A percentile compares a stretch with the other conserved stretches of the same genome.
Evolutionary conservation across 2,797 vertebrate genomes (phyloP).

Genomic region (Karalla daura): DNA sequence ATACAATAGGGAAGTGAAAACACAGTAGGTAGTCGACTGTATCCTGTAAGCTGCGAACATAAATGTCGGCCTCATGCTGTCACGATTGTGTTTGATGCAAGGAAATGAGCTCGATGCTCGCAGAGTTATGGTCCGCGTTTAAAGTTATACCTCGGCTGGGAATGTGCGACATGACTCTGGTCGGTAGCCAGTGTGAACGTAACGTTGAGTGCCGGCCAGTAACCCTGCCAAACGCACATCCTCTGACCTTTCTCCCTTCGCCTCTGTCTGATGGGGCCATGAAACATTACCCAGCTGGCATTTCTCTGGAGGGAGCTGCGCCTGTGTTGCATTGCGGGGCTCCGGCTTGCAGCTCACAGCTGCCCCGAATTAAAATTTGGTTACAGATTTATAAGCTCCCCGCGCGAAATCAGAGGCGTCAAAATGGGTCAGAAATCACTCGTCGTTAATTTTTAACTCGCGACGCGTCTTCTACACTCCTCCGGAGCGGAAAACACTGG

Average conservation of each 20-base stretch:
- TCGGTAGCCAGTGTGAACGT: neutral
- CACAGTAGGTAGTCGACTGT: too few species aligned
- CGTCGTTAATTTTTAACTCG: slow-evolving; percentile 46
- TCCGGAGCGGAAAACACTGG: slow-evolving; percentile 23
- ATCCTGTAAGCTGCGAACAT: neutral
- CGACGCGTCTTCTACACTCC: slow-evolving; percentile 33
- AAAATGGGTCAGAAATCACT: slow-evolving; percentile 39
- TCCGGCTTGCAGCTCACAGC: slow-evolving; percentile 1
- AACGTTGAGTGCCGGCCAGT: slow-evolving; percentile 4
- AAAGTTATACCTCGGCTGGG: slow-evolving; percentile 17
- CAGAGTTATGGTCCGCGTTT: neutral
- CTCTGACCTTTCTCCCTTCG: slow-evolving; percentile 37
- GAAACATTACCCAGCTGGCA: slow-evolving; percentile 36
- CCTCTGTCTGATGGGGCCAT: slow-evolving; percentile 9
- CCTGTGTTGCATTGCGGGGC: slow-evolving; percentile 4
- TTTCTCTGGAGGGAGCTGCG: slow-evolving; percentile 6
- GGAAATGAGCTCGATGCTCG: neutral
- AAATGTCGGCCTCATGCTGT: neutral
- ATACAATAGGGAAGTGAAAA: too few species aligned
- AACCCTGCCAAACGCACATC: slow-evolving; percentile 42
- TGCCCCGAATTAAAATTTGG: slow-evolving; percentile 21
- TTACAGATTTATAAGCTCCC: slow-evolving; percentile 29
- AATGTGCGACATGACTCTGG: slow-evolving; percentile 34
- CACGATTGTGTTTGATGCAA: neutral
- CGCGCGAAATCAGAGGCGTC: slow-evolving; percentile 8